Evolutionary conservation across 2,797 vertebrate species (phyloP).

Genomic region (Arnoldichthys spilopterus): DNA sequence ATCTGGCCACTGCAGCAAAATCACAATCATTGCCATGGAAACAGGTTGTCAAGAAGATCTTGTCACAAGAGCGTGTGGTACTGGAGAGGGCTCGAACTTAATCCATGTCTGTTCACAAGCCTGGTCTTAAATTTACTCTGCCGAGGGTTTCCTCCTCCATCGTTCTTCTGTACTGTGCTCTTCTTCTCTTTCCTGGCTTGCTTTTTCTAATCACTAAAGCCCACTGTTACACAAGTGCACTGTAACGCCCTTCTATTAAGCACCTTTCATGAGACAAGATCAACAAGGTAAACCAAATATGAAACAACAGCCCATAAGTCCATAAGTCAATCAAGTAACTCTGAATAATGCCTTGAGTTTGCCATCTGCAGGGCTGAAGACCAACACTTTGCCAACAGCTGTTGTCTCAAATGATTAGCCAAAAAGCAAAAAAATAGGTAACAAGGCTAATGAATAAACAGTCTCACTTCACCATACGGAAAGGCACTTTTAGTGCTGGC

Average conservation of each 20-base stretch:
- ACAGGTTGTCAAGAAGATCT: constrained; percentile 39
- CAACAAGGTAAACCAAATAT: not conserved
- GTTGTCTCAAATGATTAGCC: not conserved
- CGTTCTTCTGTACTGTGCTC: too few relatives aligned
- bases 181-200: not conserved
- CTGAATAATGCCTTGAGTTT: not conserved
- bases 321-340: not conserved
- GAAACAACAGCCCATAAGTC: not conserved
- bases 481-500: not conserved
- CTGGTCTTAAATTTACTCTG: not conserved
- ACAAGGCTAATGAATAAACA: not conserved
- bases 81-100: constrained; percentile 13
- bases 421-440: not conserved
- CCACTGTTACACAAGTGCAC: not conserved
- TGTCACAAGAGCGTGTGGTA: constrained; percentile 31
- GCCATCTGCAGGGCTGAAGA: not conserved
- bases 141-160: not conserved
- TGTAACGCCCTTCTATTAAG: too few relatives aligned
- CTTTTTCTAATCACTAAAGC: too few relatives aligned
- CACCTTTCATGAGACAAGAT: not conserved
- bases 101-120: constrained; percentile 6
- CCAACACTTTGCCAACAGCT: not conserved
- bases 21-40: constrained; percentile 53
- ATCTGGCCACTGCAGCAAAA: constrained; percentile 34
- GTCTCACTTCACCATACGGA: not conserved